phyloP scores from a whole-genome alignment of 2,888 invertebrate genomes.

The Aporophyla nigra region DNA sequence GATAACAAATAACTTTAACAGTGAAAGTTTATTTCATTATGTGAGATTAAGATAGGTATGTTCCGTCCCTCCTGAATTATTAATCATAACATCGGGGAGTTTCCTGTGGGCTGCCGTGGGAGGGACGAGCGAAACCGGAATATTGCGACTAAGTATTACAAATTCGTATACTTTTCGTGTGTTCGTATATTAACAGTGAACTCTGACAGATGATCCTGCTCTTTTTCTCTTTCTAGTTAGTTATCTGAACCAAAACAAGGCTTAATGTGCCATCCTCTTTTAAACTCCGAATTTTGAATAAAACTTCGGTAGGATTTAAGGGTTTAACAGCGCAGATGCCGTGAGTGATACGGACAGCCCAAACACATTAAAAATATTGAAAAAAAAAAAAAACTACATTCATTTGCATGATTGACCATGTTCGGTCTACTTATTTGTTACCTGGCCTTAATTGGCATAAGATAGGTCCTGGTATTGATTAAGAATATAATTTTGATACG shows the following conservation, averaged over 20 bases:
- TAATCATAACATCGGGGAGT: constrained; percentile 76
- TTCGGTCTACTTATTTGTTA: not conserved
- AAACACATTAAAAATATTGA: not conserved
- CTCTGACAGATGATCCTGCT: not conserved
- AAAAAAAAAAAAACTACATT: not conserved
- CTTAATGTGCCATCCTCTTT: not conserved
- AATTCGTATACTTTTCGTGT: not conserved
- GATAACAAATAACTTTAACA: constrained; percentile 64
- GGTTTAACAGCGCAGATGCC: not conserved
- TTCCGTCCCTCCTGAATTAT: constrained; percentile 71
- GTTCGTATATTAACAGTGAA: not conserved
- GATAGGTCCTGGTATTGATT: not conserved
- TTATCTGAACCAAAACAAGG: not conserved
- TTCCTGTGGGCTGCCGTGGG: constrained; percentile 53
- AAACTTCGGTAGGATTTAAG: no score
- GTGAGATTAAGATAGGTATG: constrained; percentile 57
- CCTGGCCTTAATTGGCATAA: not conserved
- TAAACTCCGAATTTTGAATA: not conserved
- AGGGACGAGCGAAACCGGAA: constrained; percentile 36
- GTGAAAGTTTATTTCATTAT: constrained; percentile 64
- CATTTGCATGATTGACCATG: not conserved
- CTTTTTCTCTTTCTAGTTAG: not conserved
- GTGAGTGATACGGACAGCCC: not conserved
- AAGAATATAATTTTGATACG: not conserved
- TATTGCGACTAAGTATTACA: not conserved